Base-by-base conservation (phyloP, 2,888 invertebrate species). In the Leucoma salicis region DNA sequence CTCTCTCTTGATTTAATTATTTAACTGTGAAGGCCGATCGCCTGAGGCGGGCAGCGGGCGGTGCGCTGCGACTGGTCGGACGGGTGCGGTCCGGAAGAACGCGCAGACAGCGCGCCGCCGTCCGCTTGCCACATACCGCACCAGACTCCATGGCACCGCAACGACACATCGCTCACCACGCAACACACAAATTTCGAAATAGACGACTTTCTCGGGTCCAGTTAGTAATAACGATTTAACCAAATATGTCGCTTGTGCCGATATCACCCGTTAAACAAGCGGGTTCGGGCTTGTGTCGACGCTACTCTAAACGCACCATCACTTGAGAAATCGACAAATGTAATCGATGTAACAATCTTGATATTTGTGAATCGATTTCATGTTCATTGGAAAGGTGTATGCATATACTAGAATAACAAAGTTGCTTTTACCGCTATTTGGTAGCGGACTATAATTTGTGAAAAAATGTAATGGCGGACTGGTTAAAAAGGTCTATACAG, bases 31-130 rank as follows among this genome's bases (percentile, higher is more conserved):
- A 89, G 88, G 89, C 87, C 89, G 79, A 89, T 84, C 72, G 87
- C 89, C 87, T 77, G 85, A 80, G 88, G 88, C 86, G 75, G 78
- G 79, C 80, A 72, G 77, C 80, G 82, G 80, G 78, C 82, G 81
- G 81, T 74, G 77, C 78, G 79, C 77, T 73, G 82, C 83, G 87
- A 88, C 88, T 87, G 84, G 88, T 88, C 80, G 66, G 81, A 87
- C 89, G 82, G 84, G 88, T 86, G 88, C 78, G 80, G 72, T 77
- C 82, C 86, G 85, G 85, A 84, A 82, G 82, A 80, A 71, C 73
- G 77, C 72, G 79, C 84, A 87, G 88, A 87, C 88, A 82, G 88
- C 89, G 87, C 86, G 88, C 86, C 88, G 88, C 87, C 88, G 80
- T 64, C 63, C 70, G 77, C 66, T 68, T 72, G 78, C 79, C 72